A percentile compares a stretch with the other conserved stretches of the same genome.
Conservation (phyloP, 2,113 vertebrate species). For the Thoracochromis brauschi region DNA sequence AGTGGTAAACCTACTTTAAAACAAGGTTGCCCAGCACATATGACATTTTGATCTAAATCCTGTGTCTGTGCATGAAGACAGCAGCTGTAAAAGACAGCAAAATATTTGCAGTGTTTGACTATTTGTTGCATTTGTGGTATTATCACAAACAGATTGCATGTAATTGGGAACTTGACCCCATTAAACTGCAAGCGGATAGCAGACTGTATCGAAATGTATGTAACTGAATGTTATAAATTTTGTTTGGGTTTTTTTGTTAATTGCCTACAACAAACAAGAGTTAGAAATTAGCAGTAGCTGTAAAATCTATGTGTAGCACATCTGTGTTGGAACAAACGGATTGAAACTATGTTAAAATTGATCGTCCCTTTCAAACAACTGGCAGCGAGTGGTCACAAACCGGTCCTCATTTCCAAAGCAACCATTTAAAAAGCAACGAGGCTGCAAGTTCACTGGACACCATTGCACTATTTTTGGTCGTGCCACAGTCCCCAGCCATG, state of each 20-base stretch:
- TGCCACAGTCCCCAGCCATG: background rate
- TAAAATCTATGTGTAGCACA: background rate
- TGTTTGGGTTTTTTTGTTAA: fast-evolving
- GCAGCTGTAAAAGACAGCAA: background rate
- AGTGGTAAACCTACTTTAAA: background rate
- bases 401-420: background rate
- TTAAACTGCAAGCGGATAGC: background rate
- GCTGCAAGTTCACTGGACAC: background rate
- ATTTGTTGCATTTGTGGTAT: background rate
- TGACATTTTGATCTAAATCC: background rate
- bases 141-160: background rate
- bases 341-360: fast-evolving
- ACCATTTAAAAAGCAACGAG: background rate
- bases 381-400: fast-evolving
- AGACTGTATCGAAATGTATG: fast-evolving
- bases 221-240: background rate
- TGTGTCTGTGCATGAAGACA: background rate
- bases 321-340: fast-evolving
- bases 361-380: background rate
- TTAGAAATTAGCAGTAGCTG: background rate
- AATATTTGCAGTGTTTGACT: background rate
- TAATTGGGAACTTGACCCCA: background rate
- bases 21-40: background rate
- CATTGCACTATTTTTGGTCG: fast-evolving
- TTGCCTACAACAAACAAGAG: background rate